Conservation (phyloP, 2,888 invertebrate species). For the Drosophila paranaensis region DNA sequence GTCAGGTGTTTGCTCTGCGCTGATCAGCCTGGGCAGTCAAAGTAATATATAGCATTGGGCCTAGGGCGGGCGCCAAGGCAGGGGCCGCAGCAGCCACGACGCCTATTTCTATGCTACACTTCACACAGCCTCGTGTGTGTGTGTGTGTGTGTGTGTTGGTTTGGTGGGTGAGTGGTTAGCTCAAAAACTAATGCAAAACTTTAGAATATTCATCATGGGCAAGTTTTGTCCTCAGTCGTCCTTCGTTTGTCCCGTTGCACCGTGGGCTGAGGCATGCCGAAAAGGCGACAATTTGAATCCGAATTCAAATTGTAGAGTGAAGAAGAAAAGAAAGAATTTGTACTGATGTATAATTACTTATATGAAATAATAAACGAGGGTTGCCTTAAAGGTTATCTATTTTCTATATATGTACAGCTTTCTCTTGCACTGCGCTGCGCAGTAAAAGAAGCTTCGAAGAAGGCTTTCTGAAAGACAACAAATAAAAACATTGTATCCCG, state of each 20-base stretch:
- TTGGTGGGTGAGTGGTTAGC: slow-evolving; percentile 5
- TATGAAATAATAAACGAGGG: too few species aligned
- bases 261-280: slow-evolving; percentile 7
- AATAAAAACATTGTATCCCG: too few species aligned
- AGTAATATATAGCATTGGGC: slow-evolving; percentile 49
- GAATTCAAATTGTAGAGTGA: not conserved
- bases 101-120: slow-evolving; percentile 59
- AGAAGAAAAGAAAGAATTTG: not conserved
- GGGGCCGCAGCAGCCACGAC: slow-evolving; percentile 19
- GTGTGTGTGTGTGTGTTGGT: slow-evolving; percentile 26
- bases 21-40: slow-evolving; percentile 53
- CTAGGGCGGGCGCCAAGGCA: slow-evolving; percentile 13
- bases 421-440: too few species aligned
- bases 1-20: slow-evolving; percentile 57
- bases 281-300: not conserved
- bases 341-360: too few species aligned
- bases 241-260: slow-evolving; percentile 43
- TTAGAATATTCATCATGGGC: slow-evolving; percentile 63
- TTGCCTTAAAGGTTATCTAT: too few species aligned
- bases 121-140: slow-evolving; percentile 50
- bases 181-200: slow-evolving; percentile 59
- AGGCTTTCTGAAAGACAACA: too few species aligned
- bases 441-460: too few species aligned
- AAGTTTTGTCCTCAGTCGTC: slow-evolving; percentile 50
- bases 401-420: too few species aligned